phyloP scores from a whole-genome alignment of 2,113 vertebrate species.

The Oryzias javanicus region DNA sequence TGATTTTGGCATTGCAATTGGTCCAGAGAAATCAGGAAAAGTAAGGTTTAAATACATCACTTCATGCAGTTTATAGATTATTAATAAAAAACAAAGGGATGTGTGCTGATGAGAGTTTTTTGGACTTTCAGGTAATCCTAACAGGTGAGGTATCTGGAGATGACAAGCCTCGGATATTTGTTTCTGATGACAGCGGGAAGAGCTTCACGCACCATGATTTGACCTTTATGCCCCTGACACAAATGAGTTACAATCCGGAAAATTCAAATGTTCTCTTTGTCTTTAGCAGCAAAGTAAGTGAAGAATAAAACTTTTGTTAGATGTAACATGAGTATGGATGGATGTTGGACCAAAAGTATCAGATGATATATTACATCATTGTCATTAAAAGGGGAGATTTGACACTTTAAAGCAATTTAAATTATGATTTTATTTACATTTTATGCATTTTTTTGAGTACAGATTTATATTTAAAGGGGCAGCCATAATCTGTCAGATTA shows the following conservation, averaged over 20 bases:
- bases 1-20: slow-evolving; percentile 88
- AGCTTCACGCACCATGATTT: slow-evolving; percentile 80
- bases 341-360: too few species aligned
- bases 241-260: slow-evolving; percentile 83
- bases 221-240: slow-evolving; percentile 83
- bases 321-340: background rate
- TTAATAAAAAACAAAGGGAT: background rate
- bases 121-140: slow-evolving; percentile 83
- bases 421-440: too few species aligned
- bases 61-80: background rate
- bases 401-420: too few species aligned
- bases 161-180: slow-evolving; percentile 80
- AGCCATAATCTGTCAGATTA: too few species aligned
- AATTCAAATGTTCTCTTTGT: slow-evolving; percentile 77
- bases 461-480: too few species aligned
- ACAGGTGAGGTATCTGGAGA: slow-evolving; percentile 84
- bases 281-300: slow-evolving; percentile 82
- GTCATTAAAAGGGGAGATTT: too few species aligned
- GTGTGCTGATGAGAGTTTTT: background rate
- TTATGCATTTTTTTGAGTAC: too few species aligned
- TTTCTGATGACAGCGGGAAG: slow-evolving; percentile 83
- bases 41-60: slow-evolving; percentile 59
- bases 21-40: slow-evolving; percentile 89
- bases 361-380: too few species aligned
- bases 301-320: background rate